Percentiles rank a stretch among this genome's conserved stretches.
Evolutionary conservation across 2,113 vertebrate species (phyloP).

Genomic region (Ariopsis seemanni): DNA sequence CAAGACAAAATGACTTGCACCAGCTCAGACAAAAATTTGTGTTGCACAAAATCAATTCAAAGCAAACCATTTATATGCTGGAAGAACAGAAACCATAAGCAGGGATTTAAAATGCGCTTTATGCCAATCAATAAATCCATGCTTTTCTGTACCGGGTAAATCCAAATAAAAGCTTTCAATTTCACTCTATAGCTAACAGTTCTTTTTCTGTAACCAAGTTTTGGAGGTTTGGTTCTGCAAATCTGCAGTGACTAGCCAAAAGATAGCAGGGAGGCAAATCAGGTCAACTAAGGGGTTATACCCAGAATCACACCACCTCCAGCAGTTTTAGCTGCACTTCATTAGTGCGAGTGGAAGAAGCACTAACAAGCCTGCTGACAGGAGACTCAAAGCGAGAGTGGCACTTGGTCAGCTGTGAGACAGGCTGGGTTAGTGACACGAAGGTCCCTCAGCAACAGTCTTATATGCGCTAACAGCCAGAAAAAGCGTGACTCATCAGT

Average conservation of each 20-base stretch:
- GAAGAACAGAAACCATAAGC: neutral
- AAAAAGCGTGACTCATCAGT: slow-evolving; percentile 34
- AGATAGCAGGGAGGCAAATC: neutral
- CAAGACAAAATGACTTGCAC: neutral
- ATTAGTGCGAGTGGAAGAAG: slow-evolving; percentile 25
- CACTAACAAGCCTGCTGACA: slow-evolving; percentile 36
- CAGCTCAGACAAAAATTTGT: neutral
- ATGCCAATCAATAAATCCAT: neutral
- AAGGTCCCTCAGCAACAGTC: slow-evolving; percentile 13
- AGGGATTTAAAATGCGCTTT: neutral
- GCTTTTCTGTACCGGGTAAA: too few relatives aligned
- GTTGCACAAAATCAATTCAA: neutral
- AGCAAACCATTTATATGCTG: neutral
- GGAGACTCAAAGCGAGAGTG: slow-evolving; percentile 18
- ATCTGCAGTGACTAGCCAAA: neutral
- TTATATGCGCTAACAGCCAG: slow-evolving; percentile 16
- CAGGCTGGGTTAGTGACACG: slow-evolving; percentile 21
- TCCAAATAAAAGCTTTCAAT: neutral
- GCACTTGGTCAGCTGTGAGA: slow-evolving; percentile 26
- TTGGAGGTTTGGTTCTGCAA: neutral
- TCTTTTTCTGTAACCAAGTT: neutral
- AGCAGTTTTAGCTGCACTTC: slow-evolving; percentile 30
- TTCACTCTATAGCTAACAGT: neutral
- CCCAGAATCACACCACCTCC: neutral
- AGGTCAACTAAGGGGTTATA: neutral